Conservation (phyloP, 2,888 invertebrate species). For the Hypselothyrea guttata region DNA sequence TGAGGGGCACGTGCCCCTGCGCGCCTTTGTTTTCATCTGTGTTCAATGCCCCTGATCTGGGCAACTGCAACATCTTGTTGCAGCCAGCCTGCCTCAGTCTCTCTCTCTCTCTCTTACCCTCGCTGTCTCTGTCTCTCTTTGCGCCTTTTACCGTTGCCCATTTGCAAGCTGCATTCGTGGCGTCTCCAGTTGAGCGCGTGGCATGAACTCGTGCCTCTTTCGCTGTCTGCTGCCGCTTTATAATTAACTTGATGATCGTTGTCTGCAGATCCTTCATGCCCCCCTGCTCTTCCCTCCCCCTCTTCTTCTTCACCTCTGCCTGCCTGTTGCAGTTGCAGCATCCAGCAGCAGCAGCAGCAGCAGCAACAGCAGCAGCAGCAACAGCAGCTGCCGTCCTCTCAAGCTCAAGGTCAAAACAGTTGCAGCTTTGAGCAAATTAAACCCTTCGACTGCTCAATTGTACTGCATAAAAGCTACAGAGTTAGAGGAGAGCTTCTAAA, state of each 20-base stretch:
- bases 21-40: conserved; percentile 17
- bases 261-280: conserved; percentile 14
- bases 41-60: conserved; percentile 2
- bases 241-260: conserved; percentile 50
- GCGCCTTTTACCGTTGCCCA: too few relatives aligned
- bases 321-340: conserved; percentile 30
- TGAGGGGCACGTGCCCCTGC: conserved; percentile 48
- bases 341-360: conserved; percentile 28
- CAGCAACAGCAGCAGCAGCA: conserved; percentile 52
- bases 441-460: too few relatives aligned
- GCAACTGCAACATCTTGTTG: conserved; percentile 32
- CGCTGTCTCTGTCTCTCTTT: background rate
- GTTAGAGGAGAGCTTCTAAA: too few relatives aligned
- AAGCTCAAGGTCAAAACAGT: too few relatives aligned
- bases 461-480: too few relatives aligned
- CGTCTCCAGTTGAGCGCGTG: conserved; percentile 50
- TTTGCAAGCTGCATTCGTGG: conserved; percentile 4
- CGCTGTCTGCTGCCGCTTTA: conserved; percentile 32
- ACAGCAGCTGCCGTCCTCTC: conserved; percentile 47
- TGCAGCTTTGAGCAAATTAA: too few relatives aligned
- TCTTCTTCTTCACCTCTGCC: background rate
- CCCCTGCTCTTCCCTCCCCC: too few relatives aligned
- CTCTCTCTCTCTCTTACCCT: too few relatives aligned
- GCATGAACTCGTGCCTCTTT: conserved; percentile 26
- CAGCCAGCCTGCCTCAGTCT: conserved; percentile 20